Conservation (phyloP, 2,797 vertebrate genomes). For the Ptychadena robeensis region DNA sequence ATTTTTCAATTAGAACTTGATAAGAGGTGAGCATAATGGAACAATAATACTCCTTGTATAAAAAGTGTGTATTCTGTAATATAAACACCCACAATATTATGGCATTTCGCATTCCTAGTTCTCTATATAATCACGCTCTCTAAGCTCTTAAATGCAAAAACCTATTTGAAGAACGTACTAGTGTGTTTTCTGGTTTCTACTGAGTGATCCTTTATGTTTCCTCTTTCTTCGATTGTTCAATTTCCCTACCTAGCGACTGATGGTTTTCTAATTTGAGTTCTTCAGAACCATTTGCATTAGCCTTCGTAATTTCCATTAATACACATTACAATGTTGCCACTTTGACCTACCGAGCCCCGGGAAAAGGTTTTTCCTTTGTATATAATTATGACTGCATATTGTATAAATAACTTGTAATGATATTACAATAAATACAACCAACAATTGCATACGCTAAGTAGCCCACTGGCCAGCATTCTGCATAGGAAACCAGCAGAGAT, state of each 20-base stretch:
- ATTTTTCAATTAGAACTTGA: neutral
- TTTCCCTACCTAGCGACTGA: neutral
- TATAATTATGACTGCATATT: conserved; percentile 17
- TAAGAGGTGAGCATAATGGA: neutral
- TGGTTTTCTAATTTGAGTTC: conserved; percentile 9
- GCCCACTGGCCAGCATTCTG: neutral
- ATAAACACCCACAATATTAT: neutral
- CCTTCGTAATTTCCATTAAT: neutral
- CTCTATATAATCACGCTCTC: too few relatives aligned
- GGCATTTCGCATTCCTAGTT: neutral
- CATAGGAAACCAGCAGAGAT: neutral
- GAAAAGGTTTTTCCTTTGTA: neutral
- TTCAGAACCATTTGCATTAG: conserved; percentile 16
- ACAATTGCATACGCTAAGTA: neutral
- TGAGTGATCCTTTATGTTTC: neutral
- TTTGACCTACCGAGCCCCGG: neutral
- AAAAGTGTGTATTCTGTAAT: neutral
- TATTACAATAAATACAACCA: neutral
- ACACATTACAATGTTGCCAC: neutral
- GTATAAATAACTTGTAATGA: neutral
- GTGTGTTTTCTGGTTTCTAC: neutral
- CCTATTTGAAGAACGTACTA: neutral
- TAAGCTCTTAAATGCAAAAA: neutral
- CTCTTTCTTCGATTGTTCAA: neutral
- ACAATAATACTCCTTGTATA: neutral